Conservation (phyloP, 2,797 vertebrate species). For the Anguilla pacifica region DNA sequence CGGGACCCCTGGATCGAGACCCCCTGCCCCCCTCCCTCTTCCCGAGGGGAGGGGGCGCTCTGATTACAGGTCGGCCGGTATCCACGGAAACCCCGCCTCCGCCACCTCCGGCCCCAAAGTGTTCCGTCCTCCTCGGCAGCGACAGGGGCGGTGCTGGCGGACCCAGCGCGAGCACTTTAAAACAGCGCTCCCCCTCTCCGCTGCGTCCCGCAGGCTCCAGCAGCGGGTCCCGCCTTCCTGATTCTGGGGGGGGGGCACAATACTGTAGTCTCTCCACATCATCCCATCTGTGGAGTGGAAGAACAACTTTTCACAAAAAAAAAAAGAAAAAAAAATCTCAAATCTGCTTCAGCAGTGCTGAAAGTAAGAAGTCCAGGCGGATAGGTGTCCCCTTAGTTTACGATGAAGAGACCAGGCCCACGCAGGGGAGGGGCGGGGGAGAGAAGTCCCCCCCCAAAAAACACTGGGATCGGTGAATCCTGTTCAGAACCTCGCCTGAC, state of each 20-base stretch:
- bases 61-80: not conserved
- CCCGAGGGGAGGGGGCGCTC: not conserved
- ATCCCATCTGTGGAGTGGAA: constrained; percentile 25
- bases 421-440: not conserved
- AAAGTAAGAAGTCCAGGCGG: constrained; percentile 25
- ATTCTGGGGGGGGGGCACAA: not conserved
- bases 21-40: not conserved
- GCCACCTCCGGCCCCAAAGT: not conserved
- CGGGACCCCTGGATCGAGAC: not conserved
- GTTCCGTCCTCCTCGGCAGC: not conserved
- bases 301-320: not conserved
- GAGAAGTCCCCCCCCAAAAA: not conserved
- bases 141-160: not conserved
- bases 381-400: constrained; percentile 31
- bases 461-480: not conserved
- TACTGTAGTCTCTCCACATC: constrained; percentile 28
- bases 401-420: constrained; percentile 37
- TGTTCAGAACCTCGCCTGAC: not conserved
- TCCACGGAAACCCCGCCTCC: not conserved
- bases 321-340: not conserved
- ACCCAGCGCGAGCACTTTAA: constrained; percentile 8
- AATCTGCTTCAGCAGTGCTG: constrained; percentile 19
- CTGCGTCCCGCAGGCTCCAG: not conserved
- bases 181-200: constrained; percentile 21
- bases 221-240: not conserved